Conservation (phyloP, 2,888 invertebrate genomes). For the Hemaris fuciformis region DNA sequence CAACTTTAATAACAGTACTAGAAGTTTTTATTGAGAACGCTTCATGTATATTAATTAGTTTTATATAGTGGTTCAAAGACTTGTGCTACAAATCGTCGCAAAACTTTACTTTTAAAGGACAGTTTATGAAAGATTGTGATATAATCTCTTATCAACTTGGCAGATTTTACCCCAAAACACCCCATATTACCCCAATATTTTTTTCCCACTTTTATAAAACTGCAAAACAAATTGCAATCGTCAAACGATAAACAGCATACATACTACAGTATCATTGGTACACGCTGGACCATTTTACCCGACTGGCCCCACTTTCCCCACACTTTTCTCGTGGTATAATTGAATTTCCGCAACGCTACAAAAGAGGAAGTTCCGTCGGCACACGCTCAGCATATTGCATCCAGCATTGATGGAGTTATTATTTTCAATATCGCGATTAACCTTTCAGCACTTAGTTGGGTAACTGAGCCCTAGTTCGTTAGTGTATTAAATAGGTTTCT, state of each 20-base stretch:
- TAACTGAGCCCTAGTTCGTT: background rate
- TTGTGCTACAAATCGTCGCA: background rate
- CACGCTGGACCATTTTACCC: background rate
- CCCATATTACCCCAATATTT: no score
- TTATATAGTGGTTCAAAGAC: constrained; percentile 22
- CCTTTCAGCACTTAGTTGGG: background rate
- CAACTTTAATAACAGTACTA: background rate
- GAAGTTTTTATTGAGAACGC: constrained; percentile 8
- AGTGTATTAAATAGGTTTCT: background rate
- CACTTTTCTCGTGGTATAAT: constrained; percentile 75
- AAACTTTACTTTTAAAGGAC: background rate
- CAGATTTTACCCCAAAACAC: no score
- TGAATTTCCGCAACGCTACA: constrained; percentile 76
- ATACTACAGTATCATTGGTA: background rate
- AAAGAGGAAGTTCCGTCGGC: constrained; percentile 68
- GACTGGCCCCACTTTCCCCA: constrained; percentile 19
- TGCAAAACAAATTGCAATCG: background rate
- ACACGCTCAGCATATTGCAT: constrained; percentile 55
- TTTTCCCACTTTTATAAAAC: no score
- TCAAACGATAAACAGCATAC: background rate
- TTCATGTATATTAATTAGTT: constrained; percentile 16
- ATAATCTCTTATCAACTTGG: no score
- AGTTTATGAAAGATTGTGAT: no score
- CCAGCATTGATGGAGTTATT: constrained; percentile 60
- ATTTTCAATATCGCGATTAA: constrained; percentile 43